These are phyloP conservation scores for Chloroclystis v-ata DNA, from an alignment of 2,888 invertebrate genomes.

Conservation along the genomic window DNA sequence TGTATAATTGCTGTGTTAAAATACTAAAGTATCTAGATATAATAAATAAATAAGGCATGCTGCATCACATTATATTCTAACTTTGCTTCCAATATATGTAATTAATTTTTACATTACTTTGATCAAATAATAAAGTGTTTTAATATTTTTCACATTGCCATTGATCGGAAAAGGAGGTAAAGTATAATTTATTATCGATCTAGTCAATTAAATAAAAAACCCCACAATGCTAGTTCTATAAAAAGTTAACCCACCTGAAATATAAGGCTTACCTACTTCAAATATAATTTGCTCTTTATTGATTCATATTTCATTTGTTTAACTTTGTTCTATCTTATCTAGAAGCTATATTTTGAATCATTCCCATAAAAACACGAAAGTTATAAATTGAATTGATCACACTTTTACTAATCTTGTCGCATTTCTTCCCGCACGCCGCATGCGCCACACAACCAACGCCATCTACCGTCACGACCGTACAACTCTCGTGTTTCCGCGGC, in stretches of 20 bases:
- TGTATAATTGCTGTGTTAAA: no score
- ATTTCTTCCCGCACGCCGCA: slow-evolving; percentile 46
- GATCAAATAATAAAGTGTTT: slow-evolving; percentile 49
- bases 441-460: slow-evolving; percentile 33
- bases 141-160: slow-evolving; percentile 45
- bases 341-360: no score
- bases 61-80: slow-evolving; percentile 1
- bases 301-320: no score
- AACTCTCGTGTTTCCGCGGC: slow-evolving; percentile 36
- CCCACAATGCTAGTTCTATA: no score
- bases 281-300: no score
- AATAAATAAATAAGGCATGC: slow-evolving; percentile 14
- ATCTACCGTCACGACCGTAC: slow-evolving; percentile 24
- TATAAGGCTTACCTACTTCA: no score
- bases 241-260: no score
- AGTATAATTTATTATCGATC: no score
- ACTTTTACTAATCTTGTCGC: slow-evolving; percentile 55
- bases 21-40: no score
- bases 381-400: not conserved
- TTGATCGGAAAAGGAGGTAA: slow-evolving; percentile 64
- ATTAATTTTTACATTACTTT: slow-evolving; percentile 30
- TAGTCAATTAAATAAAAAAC: no score
- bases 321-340: no score
- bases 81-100: slow-evolving; percentile 33
- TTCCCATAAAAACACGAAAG: no score